phyloP scores from a whole-genome alignment of 2,113 vertebrate species.

The Hiodon tergisus region DNA sequence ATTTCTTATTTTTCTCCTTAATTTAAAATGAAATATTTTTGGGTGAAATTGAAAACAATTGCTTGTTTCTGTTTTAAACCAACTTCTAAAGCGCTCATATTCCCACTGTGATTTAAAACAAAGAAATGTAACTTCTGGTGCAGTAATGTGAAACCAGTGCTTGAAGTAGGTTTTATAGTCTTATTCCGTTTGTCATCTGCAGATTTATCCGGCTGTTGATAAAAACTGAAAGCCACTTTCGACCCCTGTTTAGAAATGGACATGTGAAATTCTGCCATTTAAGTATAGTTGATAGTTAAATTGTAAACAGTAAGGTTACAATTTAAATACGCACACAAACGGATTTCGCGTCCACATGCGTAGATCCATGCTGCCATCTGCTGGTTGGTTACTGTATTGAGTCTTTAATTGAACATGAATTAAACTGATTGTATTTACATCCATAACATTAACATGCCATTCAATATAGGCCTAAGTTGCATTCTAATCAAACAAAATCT shows the following conservation, averaged over 20 bases:
- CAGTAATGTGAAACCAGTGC: not conserved
- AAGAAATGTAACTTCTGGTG: too few relatives aligned
- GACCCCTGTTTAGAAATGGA: constrained; percentile 59
- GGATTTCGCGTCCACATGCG: constrained; percentile 3
- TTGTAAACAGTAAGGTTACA: not conserved
- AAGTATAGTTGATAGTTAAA: constrained; percentile 25
- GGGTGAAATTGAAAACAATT: not conserved
- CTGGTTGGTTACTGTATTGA: constrained; percentile 46
- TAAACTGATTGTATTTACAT: not conserved
- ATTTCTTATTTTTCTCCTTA: too few relatives aligned
- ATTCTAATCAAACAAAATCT: too few relatives aligned
- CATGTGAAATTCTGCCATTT: constrained; percentile 35
- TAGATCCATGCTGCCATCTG: constrained; percentile 55
- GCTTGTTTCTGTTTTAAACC: constrained; percentile 3
- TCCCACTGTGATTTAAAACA: too few relatives aligned
- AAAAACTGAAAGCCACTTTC: constrained; percentile 35
- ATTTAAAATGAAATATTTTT: too few relatives aligned
- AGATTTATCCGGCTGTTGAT: constrained; percentile 14
- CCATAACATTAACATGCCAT: not conserved
- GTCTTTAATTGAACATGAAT: not conserved
- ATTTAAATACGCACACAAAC: not conserved
- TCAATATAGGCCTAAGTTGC: not conserved
- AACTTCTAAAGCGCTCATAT: not conserved
- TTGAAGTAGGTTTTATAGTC: too few relatives aligned
- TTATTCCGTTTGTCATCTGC: not conserved